Evolutionary conservation across 2,888 invertebrate species (phyloP), one percentile per base, ranked within the genome.

Genomic region (Philonicus albiceps): DNA sequence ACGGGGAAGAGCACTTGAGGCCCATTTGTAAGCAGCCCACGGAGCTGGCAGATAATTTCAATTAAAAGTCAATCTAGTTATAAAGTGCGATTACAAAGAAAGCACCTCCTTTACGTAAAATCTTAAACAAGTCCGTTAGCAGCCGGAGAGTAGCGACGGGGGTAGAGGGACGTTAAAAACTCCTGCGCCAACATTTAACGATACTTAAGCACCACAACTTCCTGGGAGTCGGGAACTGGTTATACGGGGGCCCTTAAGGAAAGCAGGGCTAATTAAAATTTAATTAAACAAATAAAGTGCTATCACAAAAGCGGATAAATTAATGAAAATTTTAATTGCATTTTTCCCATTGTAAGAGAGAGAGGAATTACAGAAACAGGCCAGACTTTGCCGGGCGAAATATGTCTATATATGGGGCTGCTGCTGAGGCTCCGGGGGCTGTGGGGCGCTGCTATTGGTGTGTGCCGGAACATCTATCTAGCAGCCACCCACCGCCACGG

Each of bases 281-380:
- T 89, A 89, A 89, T 89, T 89, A 89, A 89, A 89, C 89, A 89
- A 89, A 89, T 89, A 89, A 89, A 89, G 89, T 89, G 89, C 88
- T 89, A 89, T 89, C 89, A 89, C 89, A 89, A 89, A 89, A 89
- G 89, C 89, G 89, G 89, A 89, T 89, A 89, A 89, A 89, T 89
- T 89, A 89, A 89, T 89, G 89, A 89, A 89, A 89, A 89, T 89
- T 89, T 89, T 89, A 89, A 89, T 89, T 89, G 89, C 89, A 89
- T 89, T 89, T 89, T 89, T 89, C 86, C 53, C 85, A 74, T 75
- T 75, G 73, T 75, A 85, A 53, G 74, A 73, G 43, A 34, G 75
- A 34, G 72, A 75, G 75, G 85, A 84, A 81, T 81, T 81, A 81
- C 81, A 81, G 81, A 81, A 81, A 81, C 84, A 73, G 73, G 73